Evolutionary conservation across 1,140 invertebrate species (phyloP).

Genomic region (Steinernema feltiae): DNA sequence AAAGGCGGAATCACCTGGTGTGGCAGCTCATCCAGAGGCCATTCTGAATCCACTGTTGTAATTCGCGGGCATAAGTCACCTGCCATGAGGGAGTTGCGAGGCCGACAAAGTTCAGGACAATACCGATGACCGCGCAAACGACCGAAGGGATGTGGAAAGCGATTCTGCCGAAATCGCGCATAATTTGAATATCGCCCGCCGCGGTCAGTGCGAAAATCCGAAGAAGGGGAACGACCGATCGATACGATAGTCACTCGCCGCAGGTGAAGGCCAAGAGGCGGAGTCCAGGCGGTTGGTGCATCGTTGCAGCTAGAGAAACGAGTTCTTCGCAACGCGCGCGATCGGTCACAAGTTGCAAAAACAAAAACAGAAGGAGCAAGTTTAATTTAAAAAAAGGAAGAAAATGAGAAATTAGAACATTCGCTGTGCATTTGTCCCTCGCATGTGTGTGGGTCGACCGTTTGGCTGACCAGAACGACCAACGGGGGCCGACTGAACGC

Average conservation of each 20-base stretch:
- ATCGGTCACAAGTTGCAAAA: background rate
- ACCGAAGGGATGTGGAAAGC: slow-evolving; percentile 25
- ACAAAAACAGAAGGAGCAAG: background rate
- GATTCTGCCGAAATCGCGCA: background rate
- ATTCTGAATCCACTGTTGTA: slow-evolving; percentile 37
- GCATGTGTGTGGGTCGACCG: background rate
- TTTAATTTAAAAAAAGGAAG: background rate
- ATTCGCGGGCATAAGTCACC: slow-evolving; percentile 33
- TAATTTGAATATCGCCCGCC: background rate
- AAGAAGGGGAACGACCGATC: too few species aligned
- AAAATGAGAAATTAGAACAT: background rate
- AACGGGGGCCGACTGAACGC: background rate
- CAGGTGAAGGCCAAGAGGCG: background rate
- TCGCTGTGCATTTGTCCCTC: background rate
- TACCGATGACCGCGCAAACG: slow-evolving; percentile 24
- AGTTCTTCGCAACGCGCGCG: background rate
- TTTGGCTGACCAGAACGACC: background rate
- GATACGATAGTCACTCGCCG: too few species aligned
- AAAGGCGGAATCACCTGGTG: slow-evolving; percentile 25
- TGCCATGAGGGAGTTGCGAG: slow-evolving; percentile 36
- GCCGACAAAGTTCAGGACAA: slow-evolving; percentile 30
- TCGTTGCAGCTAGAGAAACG: background rate
- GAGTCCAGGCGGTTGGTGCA: background rate
- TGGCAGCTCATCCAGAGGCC: slow-evolving; percentile 37
- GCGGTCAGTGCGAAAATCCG: too few species aligned